Evolutionary conservation across 2,113 vertebrate genomes (phyloP).

Genomic region (Microtus oregoni): DNA sequence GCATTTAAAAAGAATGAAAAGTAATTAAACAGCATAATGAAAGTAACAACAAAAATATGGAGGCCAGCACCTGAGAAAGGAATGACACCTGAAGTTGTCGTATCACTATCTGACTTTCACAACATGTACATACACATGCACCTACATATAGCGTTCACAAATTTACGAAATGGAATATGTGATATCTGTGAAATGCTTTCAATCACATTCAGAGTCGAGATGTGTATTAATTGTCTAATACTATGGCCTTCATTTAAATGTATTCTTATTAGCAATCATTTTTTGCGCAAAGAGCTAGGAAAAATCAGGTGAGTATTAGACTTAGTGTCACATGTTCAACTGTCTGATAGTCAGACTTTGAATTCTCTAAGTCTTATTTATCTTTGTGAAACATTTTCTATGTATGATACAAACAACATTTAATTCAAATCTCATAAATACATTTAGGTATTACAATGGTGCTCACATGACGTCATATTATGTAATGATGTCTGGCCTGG

Average conservation of each 20-base stretch:
- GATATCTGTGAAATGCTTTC: background rate
- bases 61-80: background rate
- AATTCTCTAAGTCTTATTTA: background rate
- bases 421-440: background rate
- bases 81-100: background rate
- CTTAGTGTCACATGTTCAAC: background rate
- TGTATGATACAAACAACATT: background rate
- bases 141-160: background rate
- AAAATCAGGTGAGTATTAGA: background rate
- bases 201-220: background rate
- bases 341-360: background rate
- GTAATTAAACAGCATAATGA: background rate
- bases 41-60: background rate
- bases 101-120: background rate
- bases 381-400: background rate
- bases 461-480: background rate
- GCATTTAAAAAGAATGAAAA: background rate
- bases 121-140: too few relatives aligned
- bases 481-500: background rate
- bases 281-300: background rate
- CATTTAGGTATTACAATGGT: background rate
- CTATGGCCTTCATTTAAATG: background rate
- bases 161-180: background rate
- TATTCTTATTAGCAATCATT: background rate
- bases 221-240: background rate